Base-by-base conservation (phyloP, 2,113 vertebrate genomes). In the Paramormyrops kingsleyae region DNA sequence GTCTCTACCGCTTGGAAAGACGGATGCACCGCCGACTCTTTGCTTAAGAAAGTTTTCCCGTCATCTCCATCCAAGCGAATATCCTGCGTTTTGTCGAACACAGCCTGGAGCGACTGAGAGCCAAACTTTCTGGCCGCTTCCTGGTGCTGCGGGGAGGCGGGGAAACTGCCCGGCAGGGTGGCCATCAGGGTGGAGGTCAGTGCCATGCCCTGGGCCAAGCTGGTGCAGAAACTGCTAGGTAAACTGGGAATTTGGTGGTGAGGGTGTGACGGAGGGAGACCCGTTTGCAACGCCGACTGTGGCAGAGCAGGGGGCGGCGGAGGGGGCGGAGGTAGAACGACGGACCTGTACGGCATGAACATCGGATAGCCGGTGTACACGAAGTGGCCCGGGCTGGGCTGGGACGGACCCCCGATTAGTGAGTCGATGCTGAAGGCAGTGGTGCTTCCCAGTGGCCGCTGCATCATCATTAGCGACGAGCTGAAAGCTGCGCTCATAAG, bases 401-500 rank as follows among this genome's bases (percentile, higher is more conserved):
- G 97, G 90, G 97, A 97, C 35, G 97, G 96, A 92, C 96, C 98
- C 91, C 97, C 98, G 95, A 99, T 99, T 91, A 98, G 96, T 52
- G 98, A 98, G 96, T 99, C 98, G 89, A 99, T 98, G 96, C 97
- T 98, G 96, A 99, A 99, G 94, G 98, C 97, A 92, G 97, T 97
- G 94, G 97, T 97, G 94, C 96, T 97, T 95, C 98, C 98, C 95
- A 98, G 94, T 91, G 97, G 97, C 95, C 97, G 97, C 97, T 97
- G 98, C 98, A 99, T 98, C 97, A 97, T 97, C 97, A 96, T 97
- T 95, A 97, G 96, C 94, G 97, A 96, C 89, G 97, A 94, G 17
- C 94, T 89, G 94, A 97, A 97, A 89, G 97, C 97, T 92, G 97
- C 97, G 95, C 97, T 97, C 97, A 98, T 97, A 97, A 93, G 96